phyloP scores from a whole-genome alignment of 2,797 vertebrate genomes.

The Anabas testudineus region DNA sequence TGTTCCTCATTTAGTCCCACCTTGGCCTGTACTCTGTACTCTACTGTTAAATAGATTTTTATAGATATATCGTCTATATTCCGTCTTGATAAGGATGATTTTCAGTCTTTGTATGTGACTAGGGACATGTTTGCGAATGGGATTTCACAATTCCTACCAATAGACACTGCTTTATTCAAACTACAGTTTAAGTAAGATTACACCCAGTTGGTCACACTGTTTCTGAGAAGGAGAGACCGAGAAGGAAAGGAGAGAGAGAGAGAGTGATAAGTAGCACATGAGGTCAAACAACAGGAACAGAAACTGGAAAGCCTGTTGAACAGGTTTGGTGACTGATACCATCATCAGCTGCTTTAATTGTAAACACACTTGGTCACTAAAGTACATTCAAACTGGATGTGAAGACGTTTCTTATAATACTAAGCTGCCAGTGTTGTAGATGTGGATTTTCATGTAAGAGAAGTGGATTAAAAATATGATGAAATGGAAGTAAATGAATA shows the following conservation, averaged over 20 bases:
- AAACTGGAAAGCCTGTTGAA: conserved; percentile 78
- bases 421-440: accelerated
- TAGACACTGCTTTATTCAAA: conserved; percentile 44
- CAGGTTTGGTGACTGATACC: conserved; percentile 67
- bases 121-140: no score
- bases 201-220: conserved; percentile 14
- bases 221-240: conserved; percentile 28
- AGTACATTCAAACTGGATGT: not conserved
- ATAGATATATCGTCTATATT: no score
- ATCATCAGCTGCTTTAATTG: conserved; percentile 53
- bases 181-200: not conserved
- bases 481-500: not conserved
- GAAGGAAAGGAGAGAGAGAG: not conserved
- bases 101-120: not conserved
- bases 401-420: not conserved
- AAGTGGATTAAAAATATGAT: conserved; percentile 5
- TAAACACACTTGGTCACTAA: conserved; percentile 60
- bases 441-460: not conserved
- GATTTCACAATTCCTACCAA: not conserved
- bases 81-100: no score
- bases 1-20: no score
- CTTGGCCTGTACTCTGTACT: no score
- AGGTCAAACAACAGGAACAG: conserved; percentile 74
- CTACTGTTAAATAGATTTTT: not conserved
- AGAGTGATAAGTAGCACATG: not conserved